Evolutionary conservation across 2,888 invertebrate species (phyloP), one percentile per base, ranked within the genome.

Genomic region (Salpingus planirostris): DNA sequence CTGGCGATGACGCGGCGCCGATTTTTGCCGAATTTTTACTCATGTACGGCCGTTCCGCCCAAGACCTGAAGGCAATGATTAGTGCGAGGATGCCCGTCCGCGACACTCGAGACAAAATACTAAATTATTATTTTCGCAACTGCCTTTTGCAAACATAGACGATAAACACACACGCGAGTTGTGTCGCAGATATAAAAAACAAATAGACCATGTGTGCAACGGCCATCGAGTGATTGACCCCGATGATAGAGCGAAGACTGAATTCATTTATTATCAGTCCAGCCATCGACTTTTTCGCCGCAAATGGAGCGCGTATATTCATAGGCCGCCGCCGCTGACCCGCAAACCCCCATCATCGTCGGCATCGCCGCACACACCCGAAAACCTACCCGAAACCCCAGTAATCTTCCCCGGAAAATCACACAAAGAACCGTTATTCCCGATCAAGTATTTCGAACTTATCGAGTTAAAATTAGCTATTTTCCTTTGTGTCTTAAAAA

Each of bases 161-260:
- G 42, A 48, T 47, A 54, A 53, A 53, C 52, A 54, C n/a, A n/a
- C n/a, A n/a, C n/a, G n/a, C n/a, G 43, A 42, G 44, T 34, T 41
- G 42, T 49, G 47, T 26, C 44, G 43, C 18, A 18, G 57, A 56
- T 56, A 57, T 55, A 59, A 59, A 60, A 60, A 59, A 57, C 56
- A 59, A 59, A 60, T 58, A 60, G 55, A 54, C 50, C 55, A 54
- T 57, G 44, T n/a, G n/a, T 56, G 56, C 54, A 54, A 48, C 47
- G 47, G 44, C 43, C 43, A 46, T 46, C 41, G 45, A 47, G 59
- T 59, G 56, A 60, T 49, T 60, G 60, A 61, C 61, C 61, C 44
- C 50, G 33, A 38, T 42, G 50, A 52, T 51, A 48, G 43, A 36
- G 23, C n/a, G 35, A 38, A 40, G 40, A 43, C 42, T 40, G 38